phyloP scores from a whole-genome alignment of 2,888 invertebrate genomes.

The Chydorus sphaericus region DNA sequence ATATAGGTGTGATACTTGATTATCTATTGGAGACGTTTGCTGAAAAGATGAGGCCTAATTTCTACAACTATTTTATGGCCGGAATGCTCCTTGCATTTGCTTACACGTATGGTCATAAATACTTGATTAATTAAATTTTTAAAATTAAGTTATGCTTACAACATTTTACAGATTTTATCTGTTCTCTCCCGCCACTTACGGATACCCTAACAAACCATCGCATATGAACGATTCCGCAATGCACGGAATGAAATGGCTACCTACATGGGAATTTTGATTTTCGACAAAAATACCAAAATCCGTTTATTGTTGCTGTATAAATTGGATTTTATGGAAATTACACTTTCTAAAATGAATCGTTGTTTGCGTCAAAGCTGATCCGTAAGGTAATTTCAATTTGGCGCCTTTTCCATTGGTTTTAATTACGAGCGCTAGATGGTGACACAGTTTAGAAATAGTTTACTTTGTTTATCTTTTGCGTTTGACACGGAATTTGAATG shows the following conservation, averaged over 20 bases:
- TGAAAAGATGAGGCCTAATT: not conserved
- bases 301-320: no score
- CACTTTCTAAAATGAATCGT: no score
- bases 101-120: not conserved
- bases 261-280: slow-evolving; percentile 1
- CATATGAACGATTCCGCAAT: not conserved
- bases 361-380: no score
- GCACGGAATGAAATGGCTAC: slow-evolving; percentile 1
- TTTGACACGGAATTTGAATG: no score
- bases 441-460: no score
- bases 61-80: not conserved
- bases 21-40: slow-evolving; percentile 50
- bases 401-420: no score
- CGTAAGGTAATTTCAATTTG: no score
- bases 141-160: not conserved
- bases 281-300: no score
- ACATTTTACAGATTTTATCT: not conserved
- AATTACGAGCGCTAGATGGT: no score
- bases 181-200: not conserved
- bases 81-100: not conserved
- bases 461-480: no score
- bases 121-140: not conserved
- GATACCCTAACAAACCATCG: not conserved
- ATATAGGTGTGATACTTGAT: slow-evolving; percentile 60
- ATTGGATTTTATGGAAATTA: no score